phyloP scores from a whole-genome alignment of 2,797 vertebrate genomes.

The Nyctibius grandis region DNA sequence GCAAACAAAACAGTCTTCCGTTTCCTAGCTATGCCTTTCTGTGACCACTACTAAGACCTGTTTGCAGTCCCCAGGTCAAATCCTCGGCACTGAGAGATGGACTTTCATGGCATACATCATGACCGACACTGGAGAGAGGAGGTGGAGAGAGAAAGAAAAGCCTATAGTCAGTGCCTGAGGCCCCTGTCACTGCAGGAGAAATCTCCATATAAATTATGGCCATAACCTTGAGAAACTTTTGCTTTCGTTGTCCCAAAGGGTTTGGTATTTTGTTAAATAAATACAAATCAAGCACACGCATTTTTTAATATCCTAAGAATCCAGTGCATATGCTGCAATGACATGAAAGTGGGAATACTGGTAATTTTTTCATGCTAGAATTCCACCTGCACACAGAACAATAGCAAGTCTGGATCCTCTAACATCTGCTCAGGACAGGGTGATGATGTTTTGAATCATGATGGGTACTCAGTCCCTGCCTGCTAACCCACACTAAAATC shows the following conservation, averaged over 20 bases:
- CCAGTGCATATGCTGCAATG: not conserved
- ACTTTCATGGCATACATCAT: not conserved
- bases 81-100: not conserved
- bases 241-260: not conserved
- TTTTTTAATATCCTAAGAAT: conserved; percentile 14
- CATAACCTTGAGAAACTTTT: not conserved
- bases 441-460: not conserved
- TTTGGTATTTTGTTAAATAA: not conserved
- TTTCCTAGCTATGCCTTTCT: not conserved
- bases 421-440: not conserved
- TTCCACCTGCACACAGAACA: not conserved
- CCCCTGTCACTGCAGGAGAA: not conserved
- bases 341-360: not conserved
- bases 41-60: not conserved
- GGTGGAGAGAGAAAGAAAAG: not conserved
- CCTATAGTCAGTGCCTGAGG: not conserved
- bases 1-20: not conserved
- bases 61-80: not conserved
- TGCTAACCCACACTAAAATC: not conserved
- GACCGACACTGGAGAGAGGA: not conserved
- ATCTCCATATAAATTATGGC: not conserved
- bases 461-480: not conserved
- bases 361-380: not conserved
- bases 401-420: not conserved
- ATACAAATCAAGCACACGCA: not conserved